Evolutionary conservation across 2,888 invertebrate species (phyloP).

Genomic region (Luperina testacea): DNA sequence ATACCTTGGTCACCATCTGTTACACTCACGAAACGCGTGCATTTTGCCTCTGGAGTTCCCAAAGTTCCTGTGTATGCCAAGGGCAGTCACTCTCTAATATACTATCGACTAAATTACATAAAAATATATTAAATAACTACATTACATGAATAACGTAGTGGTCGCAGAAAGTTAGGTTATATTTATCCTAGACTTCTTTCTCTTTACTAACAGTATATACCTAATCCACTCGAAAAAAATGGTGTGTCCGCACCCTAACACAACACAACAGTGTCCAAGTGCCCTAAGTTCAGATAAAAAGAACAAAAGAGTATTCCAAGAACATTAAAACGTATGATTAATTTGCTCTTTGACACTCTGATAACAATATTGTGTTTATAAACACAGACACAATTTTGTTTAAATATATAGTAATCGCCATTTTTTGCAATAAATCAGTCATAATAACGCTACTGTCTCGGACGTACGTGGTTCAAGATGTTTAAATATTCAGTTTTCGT

Average conservation of each 20-base stretch:
- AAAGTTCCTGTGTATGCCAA: too few relatives aligned
- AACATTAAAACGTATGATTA: slow-evolving; percentile 46
- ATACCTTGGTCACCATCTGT: too few relatives aligned
- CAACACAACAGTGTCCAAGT: neutral
- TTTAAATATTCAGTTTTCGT: slow-evolving; percentile 47
- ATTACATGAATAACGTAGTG: too few relatives aligned
- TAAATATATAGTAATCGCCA: slow-evolving; percentile 30
- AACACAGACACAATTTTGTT: slow-evolving; percentile 47
- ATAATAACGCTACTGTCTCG: slow-evolving; percentile 28
- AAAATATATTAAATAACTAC: too few relatives aligned
- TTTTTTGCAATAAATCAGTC: slow-evolving; percentile 56
- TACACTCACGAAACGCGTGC: too few relatives aligned
- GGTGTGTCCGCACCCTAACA: neutral
- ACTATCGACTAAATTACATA: too few relatives aligned
- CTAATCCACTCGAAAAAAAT: too few relatives aligned
- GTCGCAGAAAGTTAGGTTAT: too few relatives aligned
- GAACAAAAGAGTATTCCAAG: slow-evolving; percentile 53
- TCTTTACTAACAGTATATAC: neutral
- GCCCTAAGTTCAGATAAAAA: slow-evolving; percentile 12
- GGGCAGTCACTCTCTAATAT: too few relatives aligned
- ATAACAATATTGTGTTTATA: slow-evolving; percentile 61
- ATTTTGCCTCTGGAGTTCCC: too few relatives aligned
- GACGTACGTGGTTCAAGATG: slow-evolving; percentile 58
- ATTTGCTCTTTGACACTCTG: slow-evolving; percentile 63
- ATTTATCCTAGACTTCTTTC: neutral